Evolutionary conservation across 2,888 invertebrate species (phyloP).

Genomic region (Perizoma affinitatum): DNA sequence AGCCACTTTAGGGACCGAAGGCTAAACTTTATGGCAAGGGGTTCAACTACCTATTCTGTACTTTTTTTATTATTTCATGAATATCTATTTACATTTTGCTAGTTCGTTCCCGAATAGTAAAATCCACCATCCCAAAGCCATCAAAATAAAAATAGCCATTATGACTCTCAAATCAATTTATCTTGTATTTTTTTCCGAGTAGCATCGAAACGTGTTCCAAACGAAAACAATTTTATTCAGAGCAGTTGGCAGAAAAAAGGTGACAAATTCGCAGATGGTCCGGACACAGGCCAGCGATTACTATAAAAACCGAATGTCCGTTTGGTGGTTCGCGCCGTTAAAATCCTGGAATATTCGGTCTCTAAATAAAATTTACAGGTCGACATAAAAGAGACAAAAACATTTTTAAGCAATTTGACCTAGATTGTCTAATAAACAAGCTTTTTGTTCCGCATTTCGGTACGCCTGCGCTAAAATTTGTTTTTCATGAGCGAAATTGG

Average conservation of each 20-base stretch:
- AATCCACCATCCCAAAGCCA: not conserved
- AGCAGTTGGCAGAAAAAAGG: slow-evolving; percentile 38
- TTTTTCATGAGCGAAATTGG: slow-evolving; percentile 38
- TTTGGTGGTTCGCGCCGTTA: slow-evolving; percentile 36
- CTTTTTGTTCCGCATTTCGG: slow-evolving; percentile 43
- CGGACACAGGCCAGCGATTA: slow-evolving; percentile 40
- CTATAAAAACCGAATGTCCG: slow-evolving; percentile 46
- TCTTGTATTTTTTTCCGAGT: slow-evolving; percentile 30
- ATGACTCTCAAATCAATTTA: slow-evolving; percentile 25
- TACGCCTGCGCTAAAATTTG: slow-evolving; percentile 41
- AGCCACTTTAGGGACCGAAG: slow-evolving; percentile 26
- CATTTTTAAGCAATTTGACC: slow-evolving; percentile 53
- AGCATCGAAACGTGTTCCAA: slow-evolving; percentile 35
- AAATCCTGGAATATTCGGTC: slow-evolving; percentile 30
- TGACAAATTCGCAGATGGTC: slow-evolving; percentile 47
- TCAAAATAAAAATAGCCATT: slow-evolving; percentile 13
- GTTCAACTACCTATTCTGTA: slow-evolving; percentile 12
- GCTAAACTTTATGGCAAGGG: slow-evolving; percentile 26
- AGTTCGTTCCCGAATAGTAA: not conserved
- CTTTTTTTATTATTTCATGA: not conserved
- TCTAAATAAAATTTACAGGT: slow-evolving; percentile 30
- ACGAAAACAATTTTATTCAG: slow-evolving; percentile 18
- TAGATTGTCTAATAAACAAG: slow-evolving; percentile 54
- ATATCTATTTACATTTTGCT: not conserved
- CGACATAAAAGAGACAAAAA: slow-evolving; percentile 45